Evolutionary conservation across 2,797 vertebrate genomes (phyloP), one percentile per base, ranked within the genome.

Genomic region (Caiman crocodilus): DNA sequence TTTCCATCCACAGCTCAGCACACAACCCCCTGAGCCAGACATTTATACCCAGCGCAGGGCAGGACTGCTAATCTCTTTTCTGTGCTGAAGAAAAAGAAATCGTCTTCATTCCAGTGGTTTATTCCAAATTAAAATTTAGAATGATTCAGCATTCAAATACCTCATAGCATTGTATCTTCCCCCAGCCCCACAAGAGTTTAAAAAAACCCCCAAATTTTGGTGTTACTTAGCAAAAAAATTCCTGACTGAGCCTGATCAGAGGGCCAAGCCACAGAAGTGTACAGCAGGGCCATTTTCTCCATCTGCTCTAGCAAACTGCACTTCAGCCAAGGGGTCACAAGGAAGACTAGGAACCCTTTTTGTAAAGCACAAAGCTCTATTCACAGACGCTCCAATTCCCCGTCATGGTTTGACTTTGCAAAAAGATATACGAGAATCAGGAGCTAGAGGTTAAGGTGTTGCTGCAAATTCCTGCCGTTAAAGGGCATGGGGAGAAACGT

Each of bases 381-480:
- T 50, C 69, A 73, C 14, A 42, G 67, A 71, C 14, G 42, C 21
- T 14, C 32, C 13, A 42, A 23, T 42, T 42, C 21, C 32, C 25
- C 50, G 50, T 50, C 21, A 50, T 16, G 13, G 20, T 71, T 35
- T 71, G 67, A 35, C 69, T 50, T 50, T 50, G 9, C 42, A 50
- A 50, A 50, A 50, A 50, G 42, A 50, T 50, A 50, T 50, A 50
- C 3, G 42, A 50, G 42, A 50, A 50, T 50, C 9, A 57, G 30
- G 67, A 88, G 90, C 1, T 79, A 82, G 56, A 42, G 80, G 84
- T 92, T 87, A 78, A 93, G 92, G 77, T 58, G 42, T 3, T 2
- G 14, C 60, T 84, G 82, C 76, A 17, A 3, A 18, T 79, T 78
- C 25, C 65, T 74, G 26, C 0, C 64, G 59, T 56, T 76, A 57